A percentile compares a stretch with the other conserved stretches of the same genome.
phyloP scores from a whole-genome alignment of 2,888 invertebrate species.

The Teleogryllus oceanicus region DNA sequence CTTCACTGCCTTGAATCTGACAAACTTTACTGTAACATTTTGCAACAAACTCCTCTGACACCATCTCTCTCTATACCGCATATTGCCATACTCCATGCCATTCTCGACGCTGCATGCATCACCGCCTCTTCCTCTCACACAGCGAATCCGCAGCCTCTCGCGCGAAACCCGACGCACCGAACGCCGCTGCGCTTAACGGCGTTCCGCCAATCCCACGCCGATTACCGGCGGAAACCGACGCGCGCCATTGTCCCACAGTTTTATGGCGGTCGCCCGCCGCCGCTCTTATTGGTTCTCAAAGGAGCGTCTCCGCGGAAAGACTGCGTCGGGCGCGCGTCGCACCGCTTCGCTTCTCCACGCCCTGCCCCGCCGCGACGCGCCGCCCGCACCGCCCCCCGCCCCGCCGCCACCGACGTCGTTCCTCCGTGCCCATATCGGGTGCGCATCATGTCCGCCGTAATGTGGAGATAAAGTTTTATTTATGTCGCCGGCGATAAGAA shows the following conservation, averaged over 20 bases:
- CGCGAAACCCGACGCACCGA: neutral
- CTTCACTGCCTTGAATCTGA: no score
- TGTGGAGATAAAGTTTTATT: neutral
- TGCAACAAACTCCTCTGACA: no score
- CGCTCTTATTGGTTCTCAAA: neutral
- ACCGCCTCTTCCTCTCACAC: no score
- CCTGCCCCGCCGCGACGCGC: neutral
- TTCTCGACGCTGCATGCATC: no score
- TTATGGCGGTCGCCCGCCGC: slow-evolving; percentile 4
- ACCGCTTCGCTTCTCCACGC: neutral
- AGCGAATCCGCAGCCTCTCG: no score
- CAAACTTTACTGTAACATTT: no score
- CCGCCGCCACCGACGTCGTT: neutral
- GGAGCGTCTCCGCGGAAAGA: neutral
- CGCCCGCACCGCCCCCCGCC: neutral
- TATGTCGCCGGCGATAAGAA: neutral
- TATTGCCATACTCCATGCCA: no score
- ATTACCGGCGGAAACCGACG: slow-evolving; percentile 1
- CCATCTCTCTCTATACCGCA: no score
- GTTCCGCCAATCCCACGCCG: neutral
- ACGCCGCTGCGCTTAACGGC: neutral
- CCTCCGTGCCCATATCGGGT: neutral
- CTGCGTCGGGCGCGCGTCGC: neutral
- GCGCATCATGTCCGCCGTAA: neutral
- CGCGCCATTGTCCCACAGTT: neutral